These are phyloP conservation scores for Trilocha varians DNA, from an alignment of 2,888 invertebrate species.

Conservation along the genomic window DNA sequence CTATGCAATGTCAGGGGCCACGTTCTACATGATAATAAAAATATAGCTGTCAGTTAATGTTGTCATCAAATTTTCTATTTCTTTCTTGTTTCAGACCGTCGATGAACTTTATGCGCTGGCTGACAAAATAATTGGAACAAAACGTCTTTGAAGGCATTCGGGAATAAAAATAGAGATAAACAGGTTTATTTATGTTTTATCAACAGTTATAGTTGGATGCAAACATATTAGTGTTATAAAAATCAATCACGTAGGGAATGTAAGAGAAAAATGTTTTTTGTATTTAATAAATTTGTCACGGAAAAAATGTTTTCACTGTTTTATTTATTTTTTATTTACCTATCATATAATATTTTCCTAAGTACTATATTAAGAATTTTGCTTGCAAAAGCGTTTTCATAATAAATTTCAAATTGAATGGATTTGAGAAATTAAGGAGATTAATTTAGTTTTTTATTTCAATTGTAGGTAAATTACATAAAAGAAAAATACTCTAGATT, in stretches of 20 bases:
- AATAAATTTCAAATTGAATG: too few relatives aligned
- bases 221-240: conserved; percentile 1
- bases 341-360: too few relatives aligned
- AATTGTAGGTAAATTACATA: too few relatives aligned
- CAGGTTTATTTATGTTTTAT: background rate
- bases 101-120: conserved; percentile 79
- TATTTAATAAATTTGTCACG: conserved; percentile 31
- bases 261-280: conserved; percentile 34
- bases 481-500: too few relatives aligned
- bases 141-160: conserved; percentile 30
- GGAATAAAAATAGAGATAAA: background rate
- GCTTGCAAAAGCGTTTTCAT: too few relatives aligned
- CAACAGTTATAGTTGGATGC: background rate
- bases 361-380: too few relatives aligned
- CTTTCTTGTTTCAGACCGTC: conserved; percentile 72
- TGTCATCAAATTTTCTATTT: background rate
- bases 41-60: background rate
- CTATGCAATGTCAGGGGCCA: background rate
- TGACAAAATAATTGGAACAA: conserved; percentile 76
- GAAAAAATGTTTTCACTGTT: too few relatives aligned
- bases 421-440: too few relatives aligned
- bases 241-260: conserved; percentile 22
- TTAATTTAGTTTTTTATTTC: too few relatives aligned
- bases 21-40: background rate
- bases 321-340: too few relatives aligned